Evolutionary conservation across 2,113 vertebrate species (phyloP).

Genomic region (Notechis scutatus): DNA sequence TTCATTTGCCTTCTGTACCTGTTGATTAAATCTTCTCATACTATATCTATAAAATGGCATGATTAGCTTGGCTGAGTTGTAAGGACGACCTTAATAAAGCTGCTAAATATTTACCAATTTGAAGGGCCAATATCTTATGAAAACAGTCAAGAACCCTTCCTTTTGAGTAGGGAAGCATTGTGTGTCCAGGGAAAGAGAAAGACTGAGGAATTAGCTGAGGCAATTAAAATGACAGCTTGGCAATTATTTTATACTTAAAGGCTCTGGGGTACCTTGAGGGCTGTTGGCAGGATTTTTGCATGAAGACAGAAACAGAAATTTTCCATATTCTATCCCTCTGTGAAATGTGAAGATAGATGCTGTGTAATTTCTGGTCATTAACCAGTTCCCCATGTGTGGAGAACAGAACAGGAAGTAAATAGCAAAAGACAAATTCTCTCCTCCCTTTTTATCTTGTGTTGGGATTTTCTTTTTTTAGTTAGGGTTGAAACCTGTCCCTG

Average conservation of each 20-base stretch:
- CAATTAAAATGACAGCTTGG: constrained; percentile 3
- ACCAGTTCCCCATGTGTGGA: not conserved
- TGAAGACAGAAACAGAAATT: constrained; percentile 12
- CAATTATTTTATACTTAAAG: constrained; percentile 13
- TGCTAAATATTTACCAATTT: not conserved
- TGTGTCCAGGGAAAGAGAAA: not conserved
- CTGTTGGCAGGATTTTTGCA: not conserved
- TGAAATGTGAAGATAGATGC: constrained; percentile 2
- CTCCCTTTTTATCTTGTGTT: not conserved
- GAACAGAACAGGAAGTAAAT: constrained; percentile 1
- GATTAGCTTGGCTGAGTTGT: not conserved
- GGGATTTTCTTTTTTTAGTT: not conserved
- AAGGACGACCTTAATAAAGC: not conserved
- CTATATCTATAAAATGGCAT: not conserved
- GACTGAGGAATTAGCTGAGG: not conserved
- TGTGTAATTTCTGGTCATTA: constrained; percentile 18
- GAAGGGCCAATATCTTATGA: not conserved
- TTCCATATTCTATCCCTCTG: constrained; percentile 14
- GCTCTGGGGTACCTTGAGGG: not conserved
- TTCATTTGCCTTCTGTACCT: not conserved
- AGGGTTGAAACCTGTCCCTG: constrained; percentile 11
- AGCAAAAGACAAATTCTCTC: rapidly evolving
- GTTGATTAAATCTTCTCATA: not conserved
- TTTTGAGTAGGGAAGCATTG: not conserved
- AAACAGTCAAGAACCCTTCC: not conserved